Evolutionary conservation across 2,797 vertebrate genomes (phyloP).

Genomic region (Microcaecilia unicolor): DNA sequence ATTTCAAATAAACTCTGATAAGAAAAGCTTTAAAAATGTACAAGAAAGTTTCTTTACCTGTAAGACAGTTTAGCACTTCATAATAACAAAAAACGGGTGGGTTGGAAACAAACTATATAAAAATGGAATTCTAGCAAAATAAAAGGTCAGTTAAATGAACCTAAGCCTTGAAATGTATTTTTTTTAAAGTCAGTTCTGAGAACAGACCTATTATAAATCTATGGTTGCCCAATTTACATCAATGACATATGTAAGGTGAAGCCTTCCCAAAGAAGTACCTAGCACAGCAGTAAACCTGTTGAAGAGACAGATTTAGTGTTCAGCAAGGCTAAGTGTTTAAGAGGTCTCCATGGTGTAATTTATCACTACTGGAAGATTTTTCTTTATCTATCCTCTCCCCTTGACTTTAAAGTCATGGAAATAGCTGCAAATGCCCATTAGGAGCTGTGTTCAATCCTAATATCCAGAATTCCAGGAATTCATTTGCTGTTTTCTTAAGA

Average conservation of each 20-base stretch:
- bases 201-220: slow-evolving; percentile 21
- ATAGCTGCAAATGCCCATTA: slow-evolving; percentile 16
- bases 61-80: too few species aligned
- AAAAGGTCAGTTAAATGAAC: slow-evolving; percentile 1
- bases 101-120: not conserved
- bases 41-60: too few species aligned
- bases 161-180: slow-evolving; percentile 6
- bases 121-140: not conserved
- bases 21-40: too few species aligned
- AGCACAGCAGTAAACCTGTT: slow-evolving; percentile 28
- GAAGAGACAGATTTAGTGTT: slow-evolving; percentile 33
- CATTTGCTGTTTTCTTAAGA: too few species aligned
- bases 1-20: too few species aligned
- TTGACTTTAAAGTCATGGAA: slow-evolving; percentile 24
- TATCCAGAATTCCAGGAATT: not conserved
- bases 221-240: slow-evolving; percentile 22
- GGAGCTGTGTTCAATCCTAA: slow-evolving; percentile 10
- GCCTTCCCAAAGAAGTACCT: slow-evolving; percentile 17
- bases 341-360: slow-evolving; percentile 23
- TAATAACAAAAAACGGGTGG: not conserved
- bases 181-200: slow-evolving; percentile 13
- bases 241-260: slow-evolving; percentile 18
- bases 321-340: slow-evolving; percentile 26
- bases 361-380: slow-evolving; percentile 27
- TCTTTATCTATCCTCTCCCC: slow-evolving; percentile 5